Evolutionary conservation across 2,113 vertebrate genomes (phyloP).

Genomic region (Gymnocephalus cernua): DNA sequence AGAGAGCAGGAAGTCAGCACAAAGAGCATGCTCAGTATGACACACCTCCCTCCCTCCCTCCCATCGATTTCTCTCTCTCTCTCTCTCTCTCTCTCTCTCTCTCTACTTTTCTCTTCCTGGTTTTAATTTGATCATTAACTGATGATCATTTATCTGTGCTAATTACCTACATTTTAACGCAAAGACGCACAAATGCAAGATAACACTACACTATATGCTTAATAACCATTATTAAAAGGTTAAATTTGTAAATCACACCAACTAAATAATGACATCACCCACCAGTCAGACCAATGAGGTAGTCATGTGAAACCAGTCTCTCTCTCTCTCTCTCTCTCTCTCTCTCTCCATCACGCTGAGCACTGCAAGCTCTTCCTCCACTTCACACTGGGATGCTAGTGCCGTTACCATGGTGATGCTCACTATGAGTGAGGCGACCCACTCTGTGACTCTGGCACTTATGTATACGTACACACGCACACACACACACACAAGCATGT

Average conservation of each 20-base stretch:
- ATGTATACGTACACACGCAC: constrained; percentile 17
- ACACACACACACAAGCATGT: neutral
- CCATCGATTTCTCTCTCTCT: neutral
- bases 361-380: constrained; percentile 69
- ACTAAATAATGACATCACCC: constrained; percentile 60
- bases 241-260: neutral
- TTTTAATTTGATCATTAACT: constrained; percentile 64
- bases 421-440: constrained; percentile 77
- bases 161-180: constrained; percentile 9
- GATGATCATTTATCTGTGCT: neutral
- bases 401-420: constrained; percentile 81
- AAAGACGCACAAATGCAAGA: neutral
- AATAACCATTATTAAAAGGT: neutral
- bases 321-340: constrained; percentile 9
- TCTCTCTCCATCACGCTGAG: constrained; percentile 55
- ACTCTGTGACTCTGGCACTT: constrained; percentile 76
- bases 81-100: constrained; percentile 33
- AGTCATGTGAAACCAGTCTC: constrained; percentile 19
- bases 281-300: constrained; percentile 17
- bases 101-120: constrained; percentile 48
- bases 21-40: constrained; percentile 81
- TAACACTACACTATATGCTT: neutral
- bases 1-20: constrained; percentile 84
- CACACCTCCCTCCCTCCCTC: constrained; percentile 45
- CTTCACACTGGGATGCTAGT: constrained; percentile 83